Evolutionary conservation across 2,113 vertebrate species (phyloP).

Genomic region (Cnemophilus loriae): DNA sequence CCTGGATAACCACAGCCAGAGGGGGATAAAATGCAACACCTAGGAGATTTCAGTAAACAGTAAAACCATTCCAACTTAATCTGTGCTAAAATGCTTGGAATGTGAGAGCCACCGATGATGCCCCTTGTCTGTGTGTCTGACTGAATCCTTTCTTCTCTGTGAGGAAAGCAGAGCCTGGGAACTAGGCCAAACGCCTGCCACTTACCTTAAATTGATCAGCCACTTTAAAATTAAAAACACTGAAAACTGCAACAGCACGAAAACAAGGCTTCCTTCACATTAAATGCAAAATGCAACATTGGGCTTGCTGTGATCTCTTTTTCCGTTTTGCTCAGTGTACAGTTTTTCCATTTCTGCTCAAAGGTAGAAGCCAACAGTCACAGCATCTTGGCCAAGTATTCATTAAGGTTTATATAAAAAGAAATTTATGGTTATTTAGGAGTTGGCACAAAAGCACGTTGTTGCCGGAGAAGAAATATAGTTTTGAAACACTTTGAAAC

Average conservation of each 20-base stretch:
- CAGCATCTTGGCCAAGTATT: conserved; percentile 72
- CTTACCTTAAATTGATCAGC: conserved; percentile 79
- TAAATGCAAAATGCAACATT: conserved; percentile 68
- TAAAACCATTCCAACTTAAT: conserved; percentile 79
- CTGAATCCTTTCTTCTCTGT: conserved; percentile 75
- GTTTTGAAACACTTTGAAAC: conserved; percentile 59
- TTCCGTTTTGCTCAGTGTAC: conserved; percentile 64
- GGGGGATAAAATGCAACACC: conserved; percentile 74
- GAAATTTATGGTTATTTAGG: conserved; percentile 75
- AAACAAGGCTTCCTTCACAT: conserved; percentile 76
- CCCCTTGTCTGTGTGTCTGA: conserved; percentile 75
- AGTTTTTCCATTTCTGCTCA: conserved; percentile 68
- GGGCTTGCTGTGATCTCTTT: conserved; percentile 70
- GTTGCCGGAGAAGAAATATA: conserved; percentile 64
- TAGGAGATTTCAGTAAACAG: conserved; percentile 79
- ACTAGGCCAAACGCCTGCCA: conserved; percentile 75
- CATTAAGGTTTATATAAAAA: conserved; percentile 74
- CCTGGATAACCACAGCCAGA: conserved; percentile 61
- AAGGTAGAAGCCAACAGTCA: conserved; percentile 72
- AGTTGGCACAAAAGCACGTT: conserved; percentile 64
- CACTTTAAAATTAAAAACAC: conserved; percentile 74
- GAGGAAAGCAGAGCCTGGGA: conserved; percentile 75
- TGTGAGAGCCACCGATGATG: conserved; percentile 74
- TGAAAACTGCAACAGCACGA: conserved; percentile 64
- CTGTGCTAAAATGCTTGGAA: conserved; percentile 79